phyloP scores from a whole-genome alignment of 2,113 vertebrate genomes.

The Geothlypis trichas region DNA sequence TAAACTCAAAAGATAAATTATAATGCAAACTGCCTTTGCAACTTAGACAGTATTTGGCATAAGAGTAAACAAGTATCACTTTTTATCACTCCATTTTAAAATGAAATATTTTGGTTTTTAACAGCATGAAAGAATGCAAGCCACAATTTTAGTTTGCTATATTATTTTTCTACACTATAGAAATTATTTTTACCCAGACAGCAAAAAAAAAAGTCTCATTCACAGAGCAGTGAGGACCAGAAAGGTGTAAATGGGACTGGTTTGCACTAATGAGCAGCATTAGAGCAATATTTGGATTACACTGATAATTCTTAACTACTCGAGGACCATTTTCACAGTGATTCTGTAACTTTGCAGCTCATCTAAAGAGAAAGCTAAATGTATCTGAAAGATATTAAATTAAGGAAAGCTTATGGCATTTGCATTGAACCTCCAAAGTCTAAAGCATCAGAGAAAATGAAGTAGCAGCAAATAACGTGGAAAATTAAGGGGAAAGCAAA shows the following conservation, averaged over 20 bases:
- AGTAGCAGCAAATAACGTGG: background rate
- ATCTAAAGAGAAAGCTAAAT: background rate
- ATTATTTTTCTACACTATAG: background rate
- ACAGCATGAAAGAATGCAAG: background rate
- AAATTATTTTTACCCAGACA: background rate
- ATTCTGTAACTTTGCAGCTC: background rate
- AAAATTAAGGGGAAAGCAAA: background rate
- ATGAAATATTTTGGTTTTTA: background rate
- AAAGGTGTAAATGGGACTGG: background rate
- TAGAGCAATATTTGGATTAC: background rate
- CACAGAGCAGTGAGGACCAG: background rate
- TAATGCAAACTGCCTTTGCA: background rate
- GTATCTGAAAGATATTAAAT: background rate
- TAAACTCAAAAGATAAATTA: background rate
- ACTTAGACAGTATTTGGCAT: background rate
- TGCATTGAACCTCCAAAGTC: background rate
- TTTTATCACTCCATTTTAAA: background rate
- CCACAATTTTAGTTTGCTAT: background rate
- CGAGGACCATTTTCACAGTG: background rate
- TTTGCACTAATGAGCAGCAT: background rate
- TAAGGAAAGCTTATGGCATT: background rate
- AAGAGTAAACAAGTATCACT: background rate
- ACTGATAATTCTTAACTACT: background rate
- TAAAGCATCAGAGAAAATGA: background rate
- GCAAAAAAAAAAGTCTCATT: background rate